Conservation (phyloP, 2,113 vertebrate genomes). For the Indri indri region DNA sequence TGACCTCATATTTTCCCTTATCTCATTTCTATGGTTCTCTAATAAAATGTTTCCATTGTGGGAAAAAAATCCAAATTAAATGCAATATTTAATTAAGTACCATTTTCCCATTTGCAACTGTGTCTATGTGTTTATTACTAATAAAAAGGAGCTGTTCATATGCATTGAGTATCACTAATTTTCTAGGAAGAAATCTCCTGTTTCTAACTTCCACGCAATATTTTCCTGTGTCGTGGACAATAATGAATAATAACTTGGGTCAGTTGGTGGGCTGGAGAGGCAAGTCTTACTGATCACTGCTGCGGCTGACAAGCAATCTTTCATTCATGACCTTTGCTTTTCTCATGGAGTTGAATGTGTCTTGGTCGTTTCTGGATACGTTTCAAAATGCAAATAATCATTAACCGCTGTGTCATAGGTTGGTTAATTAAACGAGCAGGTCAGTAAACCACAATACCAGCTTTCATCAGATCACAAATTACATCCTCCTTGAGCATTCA, state of each 20-base stretch:
- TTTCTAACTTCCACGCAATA: slow-evolving; percentile 38
- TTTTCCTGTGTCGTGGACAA: neutral
- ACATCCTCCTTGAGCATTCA: neutral
- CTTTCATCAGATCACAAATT: slow-evolving; percentile 51
- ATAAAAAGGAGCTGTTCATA: slow-evolving; percentile 20
- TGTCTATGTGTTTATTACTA: slow-evolving; percentile 14
- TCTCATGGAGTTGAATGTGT: slow-evolving; percentile 38
- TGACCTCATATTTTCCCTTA: slow-evolving; percentile 67
- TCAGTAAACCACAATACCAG: slow-evolving; percentile 51
- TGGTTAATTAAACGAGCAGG: slow-evolving; percentile 43
- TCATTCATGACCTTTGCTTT: slow-evolving; percentile 51
- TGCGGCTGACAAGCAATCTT: slow-evolving; percentile 47
- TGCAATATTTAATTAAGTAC: slow-evolving; percentile 37
- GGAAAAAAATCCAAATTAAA: neutral
- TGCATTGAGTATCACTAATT: neutral
- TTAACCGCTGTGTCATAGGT: neutral
- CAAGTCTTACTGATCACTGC: neutral
- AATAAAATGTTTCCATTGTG: slow-evolving; percentile 57
- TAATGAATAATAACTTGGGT: slow-evolving; percentile 8
- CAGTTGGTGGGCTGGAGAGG: neutral
- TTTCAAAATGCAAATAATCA: slow-evolving; percentile 58
- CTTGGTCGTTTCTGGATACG: slow-evolving; percentile 47
- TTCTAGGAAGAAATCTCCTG: slow-evolving; percentile 42
- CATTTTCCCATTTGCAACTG: slow-evolving; percentile 12
- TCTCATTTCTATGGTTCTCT: slow-evolving; percentile 56